Conservation (phyloP, 2,888 invertebrate genomes). For the Digitonthophagus gazella region DNA sequence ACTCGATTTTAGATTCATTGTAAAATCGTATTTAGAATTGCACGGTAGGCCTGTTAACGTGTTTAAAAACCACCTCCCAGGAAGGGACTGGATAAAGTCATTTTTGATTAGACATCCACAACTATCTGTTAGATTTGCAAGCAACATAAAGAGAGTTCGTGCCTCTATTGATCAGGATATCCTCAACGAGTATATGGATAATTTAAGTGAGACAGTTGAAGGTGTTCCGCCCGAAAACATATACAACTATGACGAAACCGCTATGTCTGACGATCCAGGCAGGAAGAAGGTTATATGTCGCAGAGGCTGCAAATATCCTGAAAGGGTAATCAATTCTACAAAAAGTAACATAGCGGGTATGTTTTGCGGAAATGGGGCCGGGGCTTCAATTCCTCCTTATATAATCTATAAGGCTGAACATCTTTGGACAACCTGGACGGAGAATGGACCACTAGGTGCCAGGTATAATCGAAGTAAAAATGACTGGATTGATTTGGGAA, state of each 20-base stretch:
- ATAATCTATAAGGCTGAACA: constrained; percentile 7
- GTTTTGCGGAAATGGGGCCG: constrained; percentile 14
- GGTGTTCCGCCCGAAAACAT: constrained; percentile 33
- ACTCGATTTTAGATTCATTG: constrained; percentile 18
- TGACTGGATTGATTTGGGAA: constrained; percentile 10
- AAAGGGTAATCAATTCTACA: constrained; percentile 2
- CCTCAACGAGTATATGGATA: constrained; percentile 28
- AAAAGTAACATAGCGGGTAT: constrained; percentile 17
- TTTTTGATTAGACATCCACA: constrained; percentile 27
- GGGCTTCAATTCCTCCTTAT: constrained; percentile 10
- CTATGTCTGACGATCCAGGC: constrained; percentile 42
- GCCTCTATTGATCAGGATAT: constrained; percentile 20
- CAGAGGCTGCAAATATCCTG: constrained; percentile 15
- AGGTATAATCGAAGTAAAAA: constrained; percentile 12
- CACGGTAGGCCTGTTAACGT: constrained; percentile 19
- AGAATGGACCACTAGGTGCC: constrained; percentile 1
- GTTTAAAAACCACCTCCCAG: constrained; percentile 31
- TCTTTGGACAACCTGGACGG: constrained; percentile 3
- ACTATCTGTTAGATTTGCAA: constrained; percentile 20
- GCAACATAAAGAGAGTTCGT: constrained; percentile 28
- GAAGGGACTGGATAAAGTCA: constrained; percentile 24
- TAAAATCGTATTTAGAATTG: constrained; percentile 18
- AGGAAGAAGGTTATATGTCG: constrained; percentile 20
- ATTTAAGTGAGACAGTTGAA: constrained; percentile 27
- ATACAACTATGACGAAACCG: constrained; percentile 44